Evolutionary conservation across 92 coral and sea anemone genomes (phyloP).

Genomic region (Anthopleura xanthogrammica): DNA sequence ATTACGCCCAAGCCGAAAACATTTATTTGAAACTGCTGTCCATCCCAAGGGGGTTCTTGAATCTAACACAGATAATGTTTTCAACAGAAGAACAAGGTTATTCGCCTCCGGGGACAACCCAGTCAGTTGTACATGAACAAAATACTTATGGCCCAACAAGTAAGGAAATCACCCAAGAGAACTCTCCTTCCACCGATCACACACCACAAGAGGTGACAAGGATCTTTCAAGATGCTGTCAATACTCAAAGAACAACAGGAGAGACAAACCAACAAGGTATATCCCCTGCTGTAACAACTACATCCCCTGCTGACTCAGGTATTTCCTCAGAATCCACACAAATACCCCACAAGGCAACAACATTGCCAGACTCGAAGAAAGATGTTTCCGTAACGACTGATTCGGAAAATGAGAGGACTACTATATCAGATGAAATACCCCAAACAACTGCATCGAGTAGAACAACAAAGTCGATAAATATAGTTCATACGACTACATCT

Average conservation of each 20-base stretch:
- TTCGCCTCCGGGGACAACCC: neutral
- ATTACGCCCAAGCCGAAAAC: too few relatives aligned
- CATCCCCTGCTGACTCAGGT: slow-evolving; percentile 3
- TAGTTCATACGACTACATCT: neutral
- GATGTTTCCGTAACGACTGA: neutral
- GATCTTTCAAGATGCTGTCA: neutral
- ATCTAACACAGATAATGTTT: neutral
- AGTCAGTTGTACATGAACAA: neutral
- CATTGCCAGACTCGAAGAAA: neutral
- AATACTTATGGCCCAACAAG: neutral
- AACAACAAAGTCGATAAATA: neutral
- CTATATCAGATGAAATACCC: neutral
- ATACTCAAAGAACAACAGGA: neutral
- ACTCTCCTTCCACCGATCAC: neutral
- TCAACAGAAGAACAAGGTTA: neutral
- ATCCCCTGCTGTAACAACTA: neutral
- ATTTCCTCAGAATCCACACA: neutral
- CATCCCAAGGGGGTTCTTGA: too few relatives aligned
- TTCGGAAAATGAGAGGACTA: neutral
- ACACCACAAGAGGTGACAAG: neutral
- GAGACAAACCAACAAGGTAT: neutral
- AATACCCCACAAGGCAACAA: neutral
- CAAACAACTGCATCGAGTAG: neutral
- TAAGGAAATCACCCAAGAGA: neutral
- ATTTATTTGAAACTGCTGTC: too few relatives aligned